Evolutionary conservation across 2,888 invertebrate species (phyloP).

Genomic region (Hoplodrina ambigua): DNA sequence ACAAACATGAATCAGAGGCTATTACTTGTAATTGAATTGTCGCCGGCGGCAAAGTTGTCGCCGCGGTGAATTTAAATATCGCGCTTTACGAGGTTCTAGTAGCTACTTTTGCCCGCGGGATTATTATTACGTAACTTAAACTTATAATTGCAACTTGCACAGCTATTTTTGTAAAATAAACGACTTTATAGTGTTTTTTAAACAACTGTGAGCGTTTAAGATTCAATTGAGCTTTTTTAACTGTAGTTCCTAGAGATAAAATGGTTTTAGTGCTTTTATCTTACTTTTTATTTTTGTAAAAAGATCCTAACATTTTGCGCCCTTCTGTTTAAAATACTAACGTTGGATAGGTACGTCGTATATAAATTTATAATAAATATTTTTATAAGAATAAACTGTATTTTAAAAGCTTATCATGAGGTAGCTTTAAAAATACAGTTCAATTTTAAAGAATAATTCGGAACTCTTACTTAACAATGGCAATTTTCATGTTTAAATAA

Average conservation of each 20-base stretch:
- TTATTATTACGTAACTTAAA: conserved; percentile 73
- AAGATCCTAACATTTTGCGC: not conserved
- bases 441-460: not conserved
- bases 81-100: conserved; percentile 82
- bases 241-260: not conserved
- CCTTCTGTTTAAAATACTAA: too few relatives aligned
- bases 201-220: not conserved
- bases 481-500: conserved; percentile 42
- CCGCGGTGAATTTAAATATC: conserved; percentile 88
- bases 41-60: conserved; percentile 86
- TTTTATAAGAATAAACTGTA: not conserved
- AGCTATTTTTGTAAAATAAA: conserved; percentile 38
- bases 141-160: conserved; percentile 64
- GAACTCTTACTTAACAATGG: conserved; percentile 13
- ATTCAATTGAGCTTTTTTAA: conserved; percentile 9
- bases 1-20: conserved; percentile 91
- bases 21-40: conserved; percentile 90
- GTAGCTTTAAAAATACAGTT: too few relatives aligned
- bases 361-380: not conserved
- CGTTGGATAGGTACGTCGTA: too few relatives aligned
- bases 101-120: conserved; percentile 71
- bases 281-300: not conserved
- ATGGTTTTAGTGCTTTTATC: not conserved
- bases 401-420: not conserved
- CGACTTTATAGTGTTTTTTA: conserved; percentile 4